Evolutionary conservation across 2,888 invertebrate genomes (phyloP), one percentile per base, ranked within the genome.

Genomic region (Scaptodrosophila latifasciaeformis): DNA sequence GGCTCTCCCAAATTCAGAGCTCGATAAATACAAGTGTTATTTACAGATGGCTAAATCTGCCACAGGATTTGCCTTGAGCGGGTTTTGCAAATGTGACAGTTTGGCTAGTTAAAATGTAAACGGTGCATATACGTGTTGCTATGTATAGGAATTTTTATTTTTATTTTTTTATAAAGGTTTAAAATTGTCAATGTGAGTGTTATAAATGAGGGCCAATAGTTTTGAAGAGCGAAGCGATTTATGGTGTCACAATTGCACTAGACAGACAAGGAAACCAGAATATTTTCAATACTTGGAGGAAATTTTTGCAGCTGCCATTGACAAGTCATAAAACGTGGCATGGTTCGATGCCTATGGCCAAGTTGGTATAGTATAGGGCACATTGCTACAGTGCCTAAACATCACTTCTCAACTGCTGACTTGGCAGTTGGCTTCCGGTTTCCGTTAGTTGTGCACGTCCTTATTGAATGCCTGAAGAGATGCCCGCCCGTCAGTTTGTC

Each of bases 401-500:
- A 69, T 72, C 70, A 69, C 74, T 74, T 74, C 70, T 67, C 67
- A 76, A 72, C 80, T 76, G 80, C 77, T 80, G 79, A 77, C 77
- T 77, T 67, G 79, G 74, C 74, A 76, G n/a, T n/a, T n/a, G n/a
- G n/a, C 74, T 79, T 74, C 74, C 74, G 65, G 80, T 72, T 74
- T 76, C 80, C 74, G 80, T 74, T 77, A 62, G 77, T 77, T 62
- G 65, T 50, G 62, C 74, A 61, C 59, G 46, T 27, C 31, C n/a
- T n/a, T n/a, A n/a, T n/a, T n/a, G n/a, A n/a, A n/a, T n/a, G n/a
- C n/a, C n/a, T n/a, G n/a, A n/a, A n/a, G n/a, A n/a, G n/a, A n/a
- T n/a, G n/a, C n/a, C n/a, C n/a, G n/a, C n/a, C n/a, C n/a, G n/a
- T n/a, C n/a, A n/a, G n/a, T n/a, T n/a, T n/a, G 67, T 67, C 55